Base-by-base conservation (phyloP, 2,113 vertebrate genomes). In the Myotis brandtii region DNA sequence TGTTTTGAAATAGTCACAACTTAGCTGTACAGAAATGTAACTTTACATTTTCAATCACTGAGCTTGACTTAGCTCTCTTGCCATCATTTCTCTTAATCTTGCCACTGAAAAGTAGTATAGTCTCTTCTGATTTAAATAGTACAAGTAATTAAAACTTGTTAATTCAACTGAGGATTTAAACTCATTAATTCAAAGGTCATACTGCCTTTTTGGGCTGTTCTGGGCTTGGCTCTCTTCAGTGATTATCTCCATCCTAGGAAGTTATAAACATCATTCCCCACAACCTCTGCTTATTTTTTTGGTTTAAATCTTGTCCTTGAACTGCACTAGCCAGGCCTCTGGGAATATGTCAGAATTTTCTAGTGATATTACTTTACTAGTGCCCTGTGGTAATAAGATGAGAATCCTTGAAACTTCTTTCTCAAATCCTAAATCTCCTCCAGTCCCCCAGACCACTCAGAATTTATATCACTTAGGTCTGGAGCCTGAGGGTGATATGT, bases 111-210 rank as follows among this genome's bases (percentile, higher is more conserved):
- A 73, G 70, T 70, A 93, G 64, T 70, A 34, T 70, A 20, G 9
- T 72, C 79, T 96, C 54, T 89, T 91, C 32, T 92, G 75, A 56
- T 69, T 95, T 89, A 91, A 93, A 82, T 11, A 79, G 54, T 62
- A 73, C 30, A 73, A n/a, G 83, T 76, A 89, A 85, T 87, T 92
- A 56, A 90, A 96, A 92, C 10, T 54, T 88, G 62, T 48, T 90
- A 89, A 93, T 87, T 95, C 32, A 18, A 84, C 13, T 52, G 9
- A 76, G n/a, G 46, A 86, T 84, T 95, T 92, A 86, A 77, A 85
- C 34, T 76, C 43, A 89, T 91, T 91, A 76, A 95, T 37, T 92
- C 76, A 86, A 93, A 92, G 89, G 76, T 77, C 64, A 92, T 43
- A 83, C 32, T 2, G n/a, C 25, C 16, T 37, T 40, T 52, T 6